These are phyloP conservation scores for Hystrix cristata DNA, from an alignment of 2,113 vertebrate genomes.

Conservation along the genomic window DNA sequence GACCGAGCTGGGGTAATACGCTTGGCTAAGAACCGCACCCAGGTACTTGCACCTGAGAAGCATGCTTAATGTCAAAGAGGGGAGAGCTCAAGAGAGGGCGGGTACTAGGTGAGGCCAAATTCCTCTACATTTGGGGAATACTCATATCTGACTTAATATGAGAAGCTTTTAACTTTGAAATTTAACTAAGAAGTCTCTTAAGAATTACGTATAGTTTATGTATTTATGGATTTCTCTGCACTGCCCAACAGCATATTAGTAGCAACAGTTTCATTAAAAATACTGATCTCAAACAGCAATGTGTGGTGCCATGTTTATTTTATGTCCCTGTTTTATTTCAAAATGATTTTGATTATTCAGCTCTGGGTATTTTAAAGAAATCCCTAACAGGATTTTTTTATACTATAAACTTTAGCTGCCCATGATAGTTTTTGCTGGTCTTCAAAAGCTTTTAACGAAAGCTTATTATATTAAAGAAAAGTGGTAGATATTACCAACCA, in stretches of 20 bases:
- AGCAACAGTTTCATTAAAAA: constrained; percentile 37
- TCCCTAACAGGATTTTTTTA: constrained; percentile 5
- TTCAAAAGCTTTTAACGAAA: constrained; percentile 58
- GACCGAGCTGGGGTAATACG: not conserved
- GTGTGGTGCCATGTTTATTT: constrained; percentile 7
- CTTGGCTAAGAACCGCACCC: not conserved
- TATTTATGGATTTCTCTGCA: not conserved
- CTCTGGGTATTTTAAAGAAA: not conserved
- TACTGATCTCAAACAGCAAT: not conserved
- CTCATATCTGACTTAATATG: constrained; percentile 17
- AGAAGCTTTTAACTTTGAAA: constrained; percentile 15
- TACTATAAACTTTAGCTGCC: constrained; percentile 48
- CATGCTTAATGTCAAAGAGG: not conserved
- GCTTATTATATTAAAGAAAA: constrained; percentile 48
- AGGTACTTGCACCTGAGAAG: not conserved
- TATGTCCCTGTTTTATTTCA: constrained; percentile 22
- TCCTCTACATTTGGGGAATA: not conserved
- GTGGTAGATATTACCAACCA: not conserved
- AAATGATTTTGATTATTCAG: constrained; percentile 54
- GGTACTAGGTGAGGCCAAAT: not conserved
- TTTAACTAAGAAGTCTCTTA: constrained; percentile 5
- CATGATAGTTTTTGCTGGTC: not conserved
- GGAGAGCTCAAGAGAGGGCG: not conserved
- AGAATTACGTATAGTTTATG: constrained; percentile 17
- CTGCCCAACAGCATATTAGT: not conserved